These are phyloP conservation scores for Clepsis dumicolana DNA, from an alignment of 2,888 invertebrate species.

Conservation along the genomic window DNA sequence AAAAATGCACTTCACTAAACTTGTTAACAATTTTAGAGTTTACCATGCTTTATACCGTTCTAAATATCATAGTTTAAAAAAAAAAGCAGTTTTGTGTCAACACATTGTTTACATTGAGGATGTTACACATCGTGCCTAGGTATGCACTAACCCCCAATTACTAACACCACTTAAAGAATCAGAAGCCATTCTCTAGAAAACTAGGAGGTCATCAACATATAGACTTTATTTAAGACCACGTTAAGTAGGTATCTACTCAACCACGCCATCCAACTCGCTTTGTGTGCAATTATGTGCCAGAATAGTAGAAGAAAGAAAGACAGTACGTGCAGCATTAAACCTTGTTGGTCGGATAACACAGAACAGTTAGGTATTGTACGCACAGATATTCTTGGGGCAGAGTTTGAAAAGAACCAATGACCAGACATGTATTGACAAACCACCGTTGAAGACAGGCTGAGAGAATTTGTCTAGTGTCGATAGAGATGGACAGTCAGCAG, in stretches of 20 bases:
- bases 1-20: not conserved
- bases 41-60: not conserved
- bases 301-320: slow-evolving; percentile 63
- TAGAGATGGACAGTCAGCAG: no score
- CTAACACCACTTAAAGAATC: no score
- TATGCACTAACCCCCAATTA: no score
- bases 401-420: slow-evolving; percentile 53
- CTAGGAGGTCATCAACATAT: no score
- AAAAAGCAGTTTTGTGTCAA: no score
- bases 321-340: slow-evolving; percentile 74
- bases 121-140: no score
- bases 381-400: slow-evolving; percentile 61
- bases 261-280: slow-evolving; percentile 58
- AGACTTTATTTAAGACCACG: not conserved
- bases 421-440: no score
- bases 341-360: slow-evolving; percentile 80
- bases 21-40: not conserved
- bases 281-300: slow-evolving; percentile 62
- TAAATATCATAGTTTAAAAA: not conserved
- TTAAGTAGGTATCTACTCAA: not conserved
- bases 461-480: no score
- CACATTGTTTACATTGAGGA: no score
- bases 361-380: slow-evolving; percentile 67
- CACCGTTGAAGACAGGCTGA: no score
- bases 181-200: no score